Conservation (phyloP, 2,888 invertebrate genomes). For the Scrobipalpa costella region DNA sequence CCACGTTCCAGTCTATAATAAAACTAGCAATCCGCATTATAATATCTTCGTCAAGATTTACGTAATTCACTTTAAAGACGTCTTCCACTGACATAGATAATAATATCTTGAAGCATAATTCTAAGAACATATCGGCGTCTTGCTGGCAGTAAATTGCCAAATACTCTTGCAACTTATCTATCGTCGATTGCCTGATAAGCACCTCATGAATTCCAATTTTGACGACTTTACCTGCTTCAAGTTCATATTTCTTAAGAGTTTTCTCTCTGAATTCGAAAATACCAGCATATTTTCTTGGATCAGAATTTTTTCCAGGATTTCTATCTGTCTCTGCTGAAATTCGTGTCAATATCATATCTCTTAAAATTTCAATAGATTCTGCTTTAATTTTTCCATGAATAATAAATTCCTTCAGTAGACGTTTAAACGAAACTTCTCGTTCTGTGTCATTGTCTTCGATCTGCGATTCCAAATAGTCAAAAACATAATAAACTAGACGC, state of each 20-base stretch:
- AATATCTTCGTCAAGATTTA: constrained; percentile 34
- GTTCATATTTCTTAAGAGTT: constrained; percentile 11
- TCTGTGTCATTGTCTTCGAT: background rate
- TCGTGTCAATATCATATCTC: background rate
- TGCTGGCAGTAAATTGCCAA: constrained; percentile 25
- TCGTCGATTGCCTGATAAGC: constrained; percentile 28
- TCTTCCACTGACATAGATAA: constrained; percentile 20
- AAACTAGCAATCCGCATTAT: constrained; percentile 28
- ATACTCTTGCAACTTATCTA: constrained; percentile 29
- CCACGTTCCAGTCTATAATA: constrained; percentile 5
- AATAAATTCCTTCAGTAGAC: constrained; percentile 21
- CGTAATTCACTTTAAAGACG: constrained; percentile 22
- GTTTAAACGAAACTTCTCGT: background rate
- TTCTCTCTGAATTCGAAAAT: constrained; percentile 25
- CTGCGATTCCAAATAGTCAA: constrained; percentile 1
- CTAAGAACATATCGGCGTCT: constrained; percentile 29
- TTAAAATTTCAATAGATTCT: constrained; percentile 1
- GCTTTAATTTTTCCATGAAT: constrained; percentile 28
- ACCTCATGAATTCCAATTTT: constrained; percentile 30
- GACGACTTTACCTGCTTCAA: constrained; percentile 28
- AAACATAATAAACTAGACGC: constrained; percentile 2
- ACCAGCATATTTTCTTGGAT: constrained; percentile 28
- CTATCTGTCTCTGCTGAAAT: background rate
- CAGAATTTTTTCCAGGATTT: background rate
- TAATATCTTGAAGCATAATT: constrained; percentile 30